phyloP scores from a whole-genome alignment of 64 coral and sea anemone genomes.

The Exaiptasia diaphana region DNA sequence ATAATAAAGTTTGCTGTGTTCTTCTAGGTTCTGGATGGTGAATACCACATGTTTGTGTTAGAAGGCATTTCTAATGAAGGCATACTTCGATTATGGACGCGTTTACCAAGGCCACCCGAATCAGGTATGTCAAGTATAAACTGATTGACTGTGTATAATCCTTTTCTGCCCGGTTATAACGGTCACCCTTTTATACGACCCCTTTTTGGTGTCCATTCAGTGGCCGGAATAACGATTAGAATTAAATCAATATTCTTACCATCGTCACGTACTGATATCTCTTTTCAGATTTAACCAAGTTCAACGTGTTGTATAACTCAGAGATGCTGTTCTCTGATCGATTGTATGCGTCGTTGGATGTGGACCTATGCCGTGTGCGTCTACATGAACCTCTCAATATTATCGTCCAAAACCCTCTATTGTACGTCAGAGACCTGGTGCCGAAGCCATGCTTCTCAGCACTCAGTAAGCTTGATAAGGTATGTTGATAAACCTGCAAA shows the following conservation, averaged over 20 bases:
- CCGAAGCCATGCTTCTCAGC: constrained; percentile 88
- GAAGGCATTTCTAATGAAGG: constrained; percentile 80
- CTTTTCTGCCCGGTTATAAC: too few relatives aligned
- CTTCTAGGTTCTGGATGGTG: constrained; percentile 82
- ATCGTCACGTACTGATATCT: too few relatives aligned
- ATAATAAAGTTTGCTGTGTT: too few relatives aligned
- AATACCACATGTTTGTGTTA: constrained; percentile 88
- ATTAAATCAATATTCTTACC: too few relatives aligned
- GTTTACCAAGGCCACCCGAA: constrained; percentile 68
- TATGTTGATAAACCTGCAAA: too few relatives aligned
- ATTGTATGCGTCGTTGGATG: constrained; percentile 74
- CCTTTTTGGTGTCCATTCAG: too few relatives aligned
- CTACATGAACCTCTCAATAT: constrained; percentile 80
- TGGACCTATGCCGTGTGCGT: constrained; percentile 92
- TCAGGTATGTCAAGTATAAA: constrained; percentile 37
- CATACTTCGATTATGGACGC: constrained; percentile 65
- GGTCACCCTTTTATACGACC: too few relatives aligned
- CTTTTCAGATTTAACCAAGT: constrained; percentile 54
- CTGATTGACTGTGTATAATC: too few relatives aligned
- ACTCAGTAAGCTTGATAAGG: constrained; percentile 84
- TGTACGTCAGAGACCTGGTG: constrained; percentile 94
- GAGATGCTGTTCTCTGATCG: constrained; percentile 71
- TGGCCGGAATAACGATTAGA: too few relatives aligned
- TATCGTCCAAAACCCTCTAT: constrained; percentile 85
- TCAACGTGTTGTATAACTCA: constrained; percentile 93